Percentiles rank a stretch among this genome's conserved stretches.
Conservation (phyloP, 92 coral and sea anemone species). For the Epizoanthus fatuus region DNA sequence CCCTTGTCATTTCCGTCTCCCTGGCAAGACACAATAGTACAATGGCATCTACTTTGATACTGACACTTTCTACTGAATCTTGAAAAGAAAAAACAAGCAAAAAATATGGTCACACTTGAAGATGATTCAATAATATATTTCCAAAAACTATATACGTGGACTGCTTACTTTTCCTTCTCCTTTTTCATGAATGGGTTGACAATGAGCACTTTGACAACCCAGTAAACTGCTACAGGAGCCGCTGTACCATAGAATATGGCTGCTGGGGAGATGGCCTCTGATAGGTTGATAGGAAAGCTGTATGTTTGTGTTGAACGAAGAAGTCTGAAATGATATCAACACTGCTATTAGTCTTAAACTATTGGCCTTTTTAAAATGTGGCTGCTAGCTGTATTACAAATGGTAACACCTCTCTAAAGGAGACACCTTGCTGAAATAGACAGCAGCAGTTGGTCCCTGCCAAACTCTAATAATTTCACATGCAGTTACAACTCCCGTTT, state of each 20-base stretch:
- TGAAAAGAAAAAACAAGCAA: neutral
- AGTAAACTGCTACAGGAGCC: constrained; percentile 84
- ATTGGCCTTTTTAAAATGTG: neutral
- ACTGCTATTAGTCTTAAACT: neutral
- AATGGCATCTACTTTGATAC: too few relatives aligned
- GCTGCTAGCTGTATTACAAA: neutral
- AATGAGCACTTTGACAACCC: constrained; percentile 80
- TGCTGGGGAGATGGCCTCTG: constrained; percentile 86
- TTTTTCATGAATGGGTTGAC: constrained; percentile 89
- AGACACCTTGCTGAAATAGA: too few relatives aligned
- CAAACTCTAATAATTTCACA: too few relatives aligned
- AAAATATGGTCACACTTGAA: neutral
- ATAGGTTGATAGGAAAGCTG: constrained; percentile 86
- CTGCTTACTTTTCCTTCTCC: constrained; percentile 89
- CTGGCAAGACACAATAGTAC: constrained; percentile 37
- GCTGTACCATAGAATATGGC: constrained; percentile 96
- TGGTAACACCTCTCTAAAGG: neutral
- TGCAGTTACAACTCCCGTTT: too few relatives aligned
- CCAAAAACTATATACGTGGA: neutral
- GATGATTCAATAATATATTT: neutral
- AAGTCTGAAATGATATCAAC: constrained; percentile 60
- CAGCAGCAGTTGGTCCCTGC: too few relatives aligned
- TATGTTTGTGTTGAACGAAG: constrained; percentile 93
- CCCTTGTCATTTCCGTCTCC: constrained; percentile 85
- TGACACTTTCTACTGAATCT: too few relatives aligned